phyloP scores from a whole-genome alignment of 2,113 vertebrate species.

The Acrocephalus kingi region DNA sequence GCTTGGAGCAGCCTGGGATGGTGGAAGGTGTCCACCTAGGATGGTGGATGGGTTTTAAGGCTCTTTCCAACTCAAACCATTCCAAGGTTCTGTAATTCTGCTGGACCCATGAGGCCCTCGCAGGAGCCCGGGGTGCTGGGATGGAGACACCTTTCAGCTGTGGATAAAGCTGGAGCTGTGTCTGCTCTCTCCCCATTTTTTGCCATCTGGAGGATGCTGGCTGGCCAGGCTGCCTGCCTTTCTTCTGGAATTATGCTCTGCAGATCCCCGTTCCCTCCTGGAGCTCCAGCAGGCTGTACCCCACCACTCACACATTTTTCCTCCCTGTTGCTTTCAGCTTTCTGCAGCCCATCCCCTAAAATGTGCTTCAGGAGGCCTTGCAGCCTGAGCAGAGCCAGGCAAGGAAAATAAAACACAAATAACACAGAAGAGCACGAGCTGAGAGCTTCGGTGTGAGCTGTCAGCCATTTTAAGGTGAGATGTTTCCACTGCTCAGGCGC shows the following conservation, averaged over 20 bases:
- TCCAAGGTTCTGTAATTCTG: background rate
- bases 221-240: background rate
- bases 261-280: background rate
- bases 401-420: background rate
- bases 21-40: background rate
- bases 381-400: background rate
- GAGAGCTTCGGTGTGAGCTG: background rate
- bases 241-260: background rate
- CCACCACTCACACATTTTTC: background rate
- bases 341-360: background rate
- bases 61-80: background rate
- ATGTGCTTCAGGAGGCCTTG: background rate
- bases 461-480: constrained; percentile 49
- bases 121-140: rapidly evolving
- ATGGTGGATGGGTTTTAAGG: background rate
- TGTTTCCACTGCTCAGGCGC: background rate
- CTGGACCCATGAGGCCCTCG: rapidly evolving
- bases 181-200: background rate
- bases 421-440: background rate
- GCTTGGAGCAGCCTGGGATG: background rate
- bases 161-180: background rate
- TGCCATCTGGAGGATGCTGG: background rate
- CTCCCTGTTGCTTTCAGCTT: background rate
- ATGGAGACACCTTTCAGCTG: background rate
- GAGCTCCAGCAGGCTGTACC: background rate